Conservation (phyloP, 1,140 invertebrate genomes). For the Brachionus angularis region DNA sequence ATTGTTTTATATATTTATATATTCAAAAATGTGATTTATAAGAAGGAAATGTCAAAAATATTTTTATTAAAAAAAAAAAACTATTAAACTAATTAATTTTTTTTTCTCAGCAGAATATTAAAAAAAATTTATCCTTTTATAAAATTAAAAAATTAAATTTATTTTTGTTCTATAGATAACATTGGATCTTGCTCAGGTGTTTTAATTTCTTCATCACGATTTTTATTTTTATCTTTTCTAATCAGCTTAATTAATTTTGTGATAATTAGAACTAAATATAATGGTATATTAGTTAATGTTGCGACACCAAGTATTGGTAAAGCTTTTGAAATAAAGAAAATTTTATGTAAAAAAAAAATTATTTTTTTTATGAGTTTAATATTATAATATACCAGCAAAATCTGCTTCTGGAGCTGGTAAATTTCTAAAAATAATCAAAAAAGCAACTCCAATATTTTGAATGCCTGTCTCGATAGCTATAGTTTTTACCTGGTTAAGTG, state of each 20-base stretch:
- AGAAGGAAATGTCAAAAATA: too few relatives aligned
- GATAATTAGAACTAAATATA: constrained; percentile 9
- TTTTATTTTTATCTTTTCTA: not conserved
- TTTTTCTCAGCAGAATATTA: too few relatives aligned
- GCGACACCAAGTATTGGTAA: constrained; percentile 66
- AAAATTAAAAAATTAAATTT: too few relatives aligned
- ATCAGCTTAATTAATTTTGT: not conserved
- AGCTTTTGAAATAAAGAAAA: constrained; percentile 79
- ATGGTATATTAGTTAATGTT: constrained; percentile 19
- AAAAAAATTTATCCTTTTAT: too few relatives aligned
- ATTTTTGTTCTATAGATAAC: too few relatives aligned
- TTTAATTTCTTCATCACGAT: not conserved
- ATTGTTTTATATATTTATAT: too few relatives aligned
- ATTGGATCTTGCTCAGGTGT: not conserved
- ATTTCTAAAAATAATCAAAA: constrained; percentile 58
- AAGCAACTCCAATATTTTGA: constrained; percentile 59
- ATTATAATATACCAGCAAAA: constrained; percentile 53
- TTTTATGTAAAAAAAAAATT: constrained; percentile 60
- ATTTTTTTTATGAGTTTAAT: too few relatives aligned
- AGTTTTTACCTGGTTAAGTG: constrained; percentile 55
- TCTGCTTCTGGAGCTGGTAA: constrained; percentile 59
- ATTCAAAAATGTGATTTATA: too few relatives aligned
- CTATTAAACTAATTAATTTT: too few relatives aligned
- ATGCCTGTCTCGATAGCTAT: constrained; percentile 62
- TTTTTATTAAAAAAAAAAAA: too few relatives aligned